Evolutionary conservation across 2,888 invertebrate genomes (phyloP).

Genomic region (Hypomecis atomaria): DNA sequence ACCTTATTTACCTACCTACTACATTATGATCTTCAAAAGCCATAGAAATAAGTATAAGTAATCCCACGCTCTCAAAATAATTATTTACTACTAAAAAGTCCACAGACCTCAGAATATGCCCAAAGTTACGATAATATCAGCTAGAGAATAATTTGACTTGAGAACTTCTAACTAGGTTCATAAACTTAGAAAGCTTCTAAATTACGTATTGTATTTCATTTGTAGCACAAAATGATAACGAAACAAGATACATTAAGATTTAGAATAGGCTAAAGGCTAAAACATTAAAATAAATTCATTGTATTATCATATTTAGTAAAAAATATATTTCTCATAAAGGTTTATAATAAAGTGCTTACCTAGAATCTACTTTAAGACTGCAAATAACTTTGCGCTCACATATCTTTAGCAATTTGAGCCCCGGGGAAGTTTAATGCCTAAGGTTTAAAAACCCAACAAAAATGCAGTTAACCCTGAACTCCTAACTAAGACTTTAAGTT

Average conservation of each 20-base stretch:
- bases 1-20: neutral
- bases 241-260: slow-evolving; percentile 1
- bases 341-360: too few relatives aligned
- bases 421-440: slow-evolving; percentile 5
- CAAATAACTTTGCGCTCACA: neutral
- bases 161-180: slow-evolving; percentile 10
- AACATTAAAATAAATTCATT: too few relatives aligned
- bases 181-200: slow-evolving; percentile 4
- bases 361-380: neutral
- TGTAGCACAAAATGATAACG: neutral
- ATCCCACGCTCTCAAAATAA: slow-evolving; percentile 4
- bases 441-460: neutral
- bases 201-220: slow-evolving; percentile 14
- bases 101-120: slow-evolving; percentile 47
- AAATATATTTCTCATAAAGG: too few relatives aligned
- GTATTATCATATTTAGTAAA: too few relatives aligned
- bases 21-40: neutral
- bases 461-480: slow-evolving; percentile 44
- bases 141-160: slow-evolving; percentile 15
- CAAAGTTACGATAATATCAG: slow-evolving; percentile 43
- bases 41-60: slow-evolving; percentile 10
- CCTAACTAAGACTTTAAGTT: slow-evolving; percentile 39
- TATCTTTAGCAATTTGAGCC: neutral
- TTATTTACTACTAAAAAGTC: slow-evolving; percentile 39
- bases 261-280: neutral